Conservation (phyloP, 2,888 invertebrate species). For the Sclerodermus sp. region DNA sequence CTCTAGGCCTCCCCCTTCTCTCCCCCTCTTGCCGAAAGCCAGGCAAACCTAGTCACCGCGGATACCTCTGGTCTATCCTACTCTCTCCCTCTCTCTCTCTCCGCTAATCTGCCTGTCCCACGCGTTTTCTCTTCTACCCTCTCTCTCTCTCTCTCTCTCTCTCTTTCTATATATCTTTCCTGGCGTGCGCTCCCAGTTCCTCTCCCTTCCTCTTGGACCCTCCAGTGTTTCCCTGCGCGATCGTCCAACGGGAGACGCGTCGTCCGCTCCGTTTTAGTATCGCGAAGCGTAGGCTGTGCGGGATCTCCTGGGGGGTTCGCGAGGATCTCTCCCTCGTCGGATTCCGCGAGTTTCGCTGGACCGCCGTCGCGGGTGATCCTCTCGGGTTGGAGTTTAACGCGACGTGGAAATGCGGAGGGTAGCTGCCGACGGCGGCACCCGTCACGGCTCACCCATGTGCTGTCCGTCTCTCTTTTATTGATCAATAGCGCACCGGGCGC, state of each 20-base stretch:
- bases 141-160: background rate
- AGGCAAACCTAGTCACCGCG: too few species aligned
- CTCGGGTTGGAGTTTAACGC: slow-evolving; percentile 12
- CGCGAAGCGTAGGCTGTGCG: too few species aligned
- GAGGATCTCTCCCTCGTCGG: background rate
- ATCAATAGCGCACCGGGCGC: slow-evolving; percentile 51
- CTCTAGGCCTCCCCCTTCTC: background rate
- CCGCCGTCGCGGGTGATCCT: too few species aligned
- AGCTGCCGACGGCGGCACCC: slow-evolving; percentile 44
- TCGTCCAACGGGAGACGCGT: background rate
- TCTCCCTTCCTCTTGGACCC: background rate
- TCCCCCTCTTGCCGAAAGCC: background rate
- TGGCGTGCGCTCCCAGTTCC: background rate
- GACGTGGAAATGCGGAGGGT: slow-evolving; percentile 47
- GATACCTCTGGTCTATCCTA: too few species aligned
- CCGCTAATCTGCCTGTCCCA: background rate
- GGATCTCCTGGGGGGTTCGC: too few species aligned
- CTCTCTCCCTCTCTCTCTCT: slow-evolving; percentile 5
- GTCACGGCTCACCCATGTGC: slow-evolving; percentile 52
- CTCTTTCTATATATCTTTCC: background rate
- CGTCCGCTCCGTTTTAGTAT: background rate
- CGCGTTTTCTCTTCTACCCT: background rate
- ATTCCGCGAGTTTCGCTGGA: slow-evolving; percentile 11
- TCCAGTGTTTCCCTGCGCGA: background rate
- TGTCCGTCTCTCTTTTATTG: slow-evolving; percentile 43